Percentiles rank a stretch among this genome's conserved stretches.
Evolutionary conservation across 2,797 vertebrate genomes (phyloP).

Genomic region (Sebastes iracundus): DNA sequence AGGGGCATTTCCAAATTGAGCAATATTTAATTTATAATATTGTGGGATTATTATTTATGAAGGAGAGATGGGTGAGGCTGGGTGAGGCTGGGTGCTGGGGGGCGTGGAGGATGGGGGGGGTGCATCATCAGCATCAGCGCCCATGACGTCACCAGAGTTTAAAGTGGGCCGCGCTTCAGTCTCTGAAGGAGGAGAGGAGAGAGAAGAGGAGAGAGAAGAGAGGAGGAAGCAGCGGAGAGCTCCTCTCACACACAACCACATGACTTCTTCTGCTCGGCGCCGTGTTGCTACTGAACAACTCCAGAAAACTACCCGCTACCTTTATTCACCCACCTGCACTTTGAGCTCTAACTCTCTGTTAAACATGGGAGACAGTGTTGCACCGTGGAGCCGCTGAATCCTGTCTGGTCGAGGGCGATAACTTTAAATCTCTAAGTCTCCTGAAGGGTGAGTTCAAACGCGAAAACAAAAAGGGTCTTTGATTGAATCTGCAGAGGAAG

Average conservation of each 20-base stretch:
- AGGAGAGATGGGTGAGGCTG: background rate
- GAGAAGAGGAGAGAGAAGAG: slow-evolving; percentile 30
- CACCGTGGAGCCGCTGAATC: slow-evolving; percentile 34
- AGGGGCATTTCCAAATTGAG: background rate
- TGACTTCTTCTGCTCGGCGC: slow-evolving; percentile 18
- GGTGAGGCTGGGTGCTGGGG: background rate
- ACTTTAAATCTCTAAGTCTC: slow-evolving; percentile 52
- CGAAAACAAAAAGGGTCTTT: background rate
- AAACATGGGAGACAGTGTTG: slow-evolving; percentile 22
- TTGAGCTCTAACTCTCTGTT: background rate
- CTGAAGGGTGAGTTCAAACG: slow-evolving; percentile 60
- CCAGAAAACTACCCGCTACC: slow-evolving; percentile 17
- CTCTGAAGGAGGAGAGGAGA: slow-evolving; percentile 61
- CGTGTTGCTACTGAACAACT: slow-evolving; percentile 5
- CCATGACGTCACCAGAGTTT: slow-evolving; percentile 85
- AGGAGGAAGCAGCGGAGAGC: slow-evolving; percentile 27
- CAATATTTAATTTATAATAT: background rate
- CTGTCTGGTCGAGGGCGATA: slow-evolving; percentile 13
- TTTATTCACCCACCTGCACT: background rate
- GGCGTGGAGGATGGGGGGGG: background rate
- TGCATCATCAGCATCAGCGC: slow-evolving; percentile 57
- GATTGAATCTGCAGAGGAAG: slow-evolving; percentile 1
- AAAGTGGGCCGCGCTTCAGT: slow-evolving; percentile 86
- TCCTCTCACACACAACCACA: slow-evolving; percentile 19
- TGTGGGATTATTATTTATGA: background rate